These are phyloP conservation scores for Vulpes lagopus DNA, from an alignment of 2,113 vertebrate species.

Conservation along the genomic window DNA sequence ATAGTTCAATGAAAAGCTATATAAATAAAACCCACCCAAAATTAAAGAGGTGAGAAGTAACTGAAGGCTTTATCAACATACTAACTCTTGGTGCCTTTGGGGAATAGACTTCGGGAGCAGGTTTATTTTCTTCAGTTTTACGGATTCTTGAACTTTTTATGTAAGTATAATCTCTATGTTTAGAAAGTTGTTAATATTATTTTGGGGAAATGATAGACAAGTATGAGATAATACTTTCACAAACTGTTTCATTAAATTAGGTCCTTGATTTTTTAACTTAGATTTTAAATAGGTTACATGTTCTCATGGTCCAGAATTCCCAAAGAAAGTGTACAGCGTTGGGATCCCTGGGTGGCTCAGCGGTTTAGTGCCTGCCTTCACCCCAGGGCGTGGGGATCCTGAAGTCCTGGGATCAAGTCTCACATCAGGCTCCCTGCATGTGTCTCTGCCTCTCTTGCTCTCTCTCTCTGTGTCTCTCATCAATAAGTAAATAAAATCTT, in stretches of 20 bases:
- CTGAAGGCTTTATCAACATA: neutral
- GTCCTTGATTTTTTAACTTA: conserved; percentile 5
- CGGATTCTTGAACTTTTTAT: neutral
- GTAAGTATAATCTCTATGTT: neutral
- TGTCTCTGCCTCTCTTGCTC: too few species aligned
- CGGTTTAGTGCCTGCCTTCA: too few species aligned
- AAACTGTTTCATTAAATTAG: neutral
- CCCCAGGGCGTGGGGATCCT: too few species aligned
- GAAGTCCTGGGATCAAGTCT: too few species aligned
- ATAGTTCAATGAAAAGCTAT: neutral
- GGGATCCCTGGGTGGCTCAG: too few species aligned
- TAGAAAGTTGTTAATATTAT: neutral
- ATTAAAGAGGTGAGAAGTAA: neutral
- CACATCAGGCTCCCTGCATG: too few species aligned
- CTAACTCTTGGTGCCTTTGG: neutral
- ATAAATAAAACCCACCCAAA: neutral
- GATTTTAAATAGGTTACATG: neutral
- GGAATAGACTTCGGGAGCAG: neutral
- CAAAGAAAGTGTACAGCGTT: neutral
- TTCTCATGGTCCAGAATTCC: neutral
- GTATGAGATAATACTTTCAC: neutral
- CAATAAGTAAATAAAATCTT: too few species aligned
- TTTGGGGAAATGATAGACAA: neutral
- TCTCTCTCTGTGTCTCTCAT: too few species aligned
- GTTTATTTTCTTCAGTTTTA: conserved; percentile 44